A percentile compares a stretch with the other conserved stretches of the same genome.
phyloP scores from a whole-genome alignment of 2,113 vertebrate genomes.

The Laticauda colubrina region DNA sequence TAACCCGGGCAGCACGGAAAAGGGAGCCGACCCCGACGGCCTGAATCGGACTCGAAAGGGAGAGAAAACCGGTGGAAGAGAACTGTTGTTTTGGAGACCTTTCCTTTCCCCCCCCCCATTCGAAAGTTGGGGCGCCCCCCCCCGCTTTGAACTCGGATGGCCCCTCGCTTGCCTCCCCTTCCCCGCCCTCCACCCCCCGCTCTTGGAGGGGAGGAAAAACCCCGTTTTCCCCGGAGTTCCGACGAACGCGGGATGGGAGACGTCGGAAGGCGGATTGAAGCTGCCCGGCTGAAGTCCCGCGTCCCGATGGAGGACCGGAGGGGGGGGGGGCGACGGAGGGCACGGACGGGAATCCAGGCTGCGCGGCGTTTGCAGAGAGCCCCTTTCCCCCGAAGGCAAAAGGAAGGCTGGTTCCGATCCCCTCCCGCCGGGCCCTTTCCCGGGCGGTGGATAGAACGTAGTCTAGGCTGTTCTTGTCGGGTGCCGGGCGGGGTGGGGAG shows the following conservation, averaged over 20 bases:
- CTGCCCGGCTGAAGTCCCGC: conserved; percentile 32
- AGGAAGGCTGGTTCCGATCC: background rate
- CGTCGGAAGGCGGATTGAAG: background rate
- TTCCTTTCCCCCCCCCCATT: too few relatives aligned
- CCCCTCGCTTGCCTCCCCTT: background rate
- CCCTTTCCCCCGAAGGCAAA: background rate
- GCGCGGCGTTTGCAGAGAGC: background rate
- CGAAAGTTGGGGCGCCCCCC: background rate
- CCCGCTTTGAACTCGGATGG: background rate
- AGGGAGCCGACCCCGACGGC: background rate
- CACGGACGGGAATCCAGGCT: background rate
- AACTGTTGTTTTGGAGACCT: background rate
- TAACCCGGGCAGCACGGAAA: background rate
- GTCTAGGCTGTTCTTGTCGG: background rate
- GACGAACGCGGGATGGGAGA: too few relatives aligned
- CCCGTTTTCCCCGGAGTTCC: too few relatives aligned
- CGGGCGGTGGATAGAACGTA: background rate
- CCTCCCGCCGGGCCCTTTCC: background rate
- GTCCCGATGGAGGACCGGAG: background rate
- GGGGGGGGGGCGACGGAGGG: rapidly evolving
- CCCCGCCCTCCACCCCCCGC: too few relatives aligned
- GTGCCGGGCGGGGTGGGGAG: too few relatives aligned
- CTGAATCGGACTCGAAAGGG: background rate
- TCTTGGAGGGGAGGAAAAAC: too few relatives aligned
- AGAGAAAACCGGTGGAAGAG: too few relatives aligned